Evolutionary conservation across 2,888 invertebrate species (phyloP), one percentile per base, ranked within the genome.

Genomic region (Scotopteryx bipunctaria): DNA sequence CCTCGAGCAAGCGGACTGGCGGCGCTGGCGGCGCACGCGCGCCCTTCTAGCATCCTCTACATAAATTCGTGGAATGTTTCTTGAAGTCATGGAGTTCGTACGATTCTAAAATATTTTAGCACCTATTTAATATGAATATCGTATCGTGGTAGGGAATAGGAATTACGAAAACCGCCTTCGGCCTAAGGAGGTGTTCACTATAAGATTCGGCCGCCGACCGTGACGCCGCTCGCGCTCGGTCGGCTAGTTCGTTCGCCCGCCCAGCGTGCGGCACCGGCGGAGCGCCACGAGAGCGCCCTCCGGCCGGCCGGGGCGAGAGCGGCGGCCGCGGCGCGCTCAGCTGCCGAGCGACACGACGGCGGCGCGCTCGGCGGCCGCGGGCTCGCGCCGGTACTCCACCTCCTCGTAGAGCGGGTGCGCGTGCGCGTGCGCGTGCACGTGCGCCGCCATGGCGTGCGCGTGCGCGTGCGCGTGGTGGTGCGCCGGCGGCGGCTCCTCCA

Each of bases 81-180:
- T 64, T 57, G 69, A 86, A 87, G 87, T 87, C 83, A 87, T 87
- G 87, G 87, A 87, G 85, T 69, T 54, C 16, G 31, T 25, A 42
- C 53, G 15, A 43, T 48, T 51, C 50, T 40, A 15, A 33, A 17
- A 23, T 35, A 50, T 49, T 36, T 49, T n/a, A 37, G 13, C 19
- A 32, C 15, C 13, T 32, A 29, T 31, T 4, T 37, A 29, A 36
- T 21, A 36, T 31, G 49, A 35, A 4, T 16, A 43, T 21, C n/a
- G 17, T 23, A 53, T 44, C 27, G 31, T 33, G 46, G 42, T 36
- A 48, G 21, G 13, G 3, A 21, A 21, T 9, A 14, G 33, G 25
- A 5, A 21, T 49, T 43, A 47, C 33, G 37, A 41, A 23, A 25
- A 31, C 35, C 27, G 16, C 19, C 23, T 43, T 33, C 44, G 23